Conservation (phyloP, 2,888 invertebrate species). For the Pyrgus malvae region DNA sequence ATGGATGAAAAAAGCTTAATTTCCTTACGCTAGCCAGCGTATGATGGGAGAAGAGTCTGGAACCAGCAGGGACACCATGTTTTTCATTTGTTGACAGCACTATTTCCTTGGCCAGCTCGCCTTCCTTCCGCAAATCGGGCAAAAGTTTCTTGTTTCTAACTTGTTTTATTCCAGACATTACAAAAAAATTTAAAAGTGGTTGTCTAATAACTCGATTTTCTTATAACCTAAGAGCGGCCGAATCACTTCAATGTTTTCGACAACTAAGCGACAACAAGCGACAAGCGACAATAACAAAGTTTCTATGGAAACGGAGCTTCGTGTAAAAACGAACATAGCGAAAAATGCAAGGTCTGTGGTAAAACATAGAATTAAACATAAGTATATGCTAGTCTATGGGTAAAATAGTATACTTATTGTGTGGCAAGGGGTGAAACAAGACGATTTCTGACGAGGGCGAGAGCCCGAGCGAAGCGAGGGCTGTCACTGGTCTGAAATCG, state of each 20-base stretch:
- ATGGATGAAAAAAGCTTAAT: conserved; percentile 67
- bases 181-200: conserved; percentile 18
- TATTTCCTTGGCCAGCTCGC: conserved; percentile 61
- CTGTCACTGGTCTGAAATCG: too few relatives aligned
- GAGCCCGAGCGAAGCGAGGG: too few relatives aligned
- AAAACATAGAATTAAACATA: too few relatives aligned
- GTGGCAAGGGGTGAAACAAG: too few relatives aligned
- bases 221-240: conserved; percentile 18
- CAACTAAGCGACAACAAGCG: background rate
- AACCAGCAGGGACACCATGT: conserved; percentile 64
- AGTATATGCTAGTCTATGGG: too few relatives aligned
- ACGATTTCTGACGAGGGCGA: too few relatives aligned
- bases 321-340: too few relatives aligned
- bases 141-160: conserved; percentile 69
- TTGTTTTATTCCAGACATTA: conserved; percentile 59
- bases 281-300: too few relatives aligned
- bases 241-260: background rate
- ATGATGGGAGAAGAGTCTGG: conserved; percentile 82
- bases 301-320: too few relatives aligned
- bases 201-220: conserved; percentile 30
- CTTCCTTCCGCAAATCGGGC: conserved; percentile 70
- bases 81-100: conserved; percentile 63
- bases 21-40: conserved; percentile 81
- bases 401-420: too few relatives aligned
- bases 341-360: too few relatives aligned